These are phyloP conservation scores for Physeter macrocephalus DNA, from an alignment of 2,113 vertebrate genomes.

Conservation along the genomic window DNA sequence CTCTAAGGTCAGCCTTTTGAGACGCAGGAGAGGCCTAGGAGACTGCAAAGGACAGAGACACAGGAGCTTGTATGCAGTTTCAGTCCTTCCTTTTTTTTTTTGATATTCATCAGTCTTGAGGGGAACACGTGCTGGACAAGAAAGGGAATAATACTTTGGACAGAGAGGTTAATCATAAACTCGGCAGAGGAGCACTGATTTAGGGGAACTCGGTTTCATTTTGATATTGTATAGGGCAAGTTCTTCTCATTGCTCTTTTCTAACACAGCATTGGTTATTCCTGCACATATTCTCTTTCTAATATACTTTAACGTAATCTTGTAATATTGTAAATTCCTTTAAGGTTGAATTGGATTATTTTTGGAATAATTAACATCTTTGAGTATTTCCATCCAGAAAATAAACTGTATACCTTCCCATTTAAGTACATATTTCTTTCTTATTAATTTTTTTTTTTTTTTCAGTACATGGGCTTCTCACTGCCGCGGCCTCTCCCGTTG, in stretches of 20 bases:
- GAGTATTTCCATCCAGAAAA: neutral
- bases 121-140: neutral
- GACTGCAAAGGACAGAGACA: neutral
- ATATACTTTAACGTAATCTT: neutral
- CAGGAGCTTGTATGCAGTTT: neutral
- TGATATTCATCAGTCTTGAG: neutral
- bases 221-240: neutral
- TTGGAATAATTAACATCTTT: neutral
- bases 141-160: neutral
- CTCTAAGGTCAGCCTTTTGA: neutral
- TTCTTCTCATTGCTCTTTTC: neutral
- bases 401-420: neutral
- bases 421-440: neutral
- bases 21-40: neutral
- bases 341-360: neutral
- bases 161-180: neutral
- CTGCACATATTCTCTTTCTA: neutral
- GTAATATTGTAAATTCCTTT: neutral
- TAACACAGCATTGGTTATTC: accelerated
- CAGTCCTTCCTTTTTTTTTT: neutral
- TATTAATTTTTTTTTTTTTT: neutral
- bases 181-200: neutral
- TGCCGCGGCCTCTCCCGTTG: too few species aligned
- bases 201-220: neutral
- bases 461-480: too few species aligned